Evolutionary conservation across 1,140 invertebrate species (phyloP).

Genomic region (Apis mellifera): Amel_HAv3.1 CM009931.2:7269001-7269500

Average conservation of each 20-base stretch:
- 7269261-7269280: constrained; percentile 3
- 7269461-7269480: too few relatives aligned
- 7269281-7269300: background rate
- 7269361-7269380: too few relatives aligned
- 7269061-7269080: background rate
- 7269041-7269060: background rate
- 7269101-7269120: constrained; percentile 47
- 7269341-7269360: too few relatives aligned
- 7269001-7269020: background rate
- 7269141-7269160: constrained; percentile 52
- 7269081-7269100: constrained; percentile 40
- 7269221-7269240: background rate
- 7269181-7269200: constrained; percentile 57
- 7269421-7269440: too few relatives aligned
- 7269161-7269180: constrained; percentile 40
- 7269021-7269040: background rate
- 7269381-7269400: too few relatives aligned
- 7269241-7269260: constrained; percentile 8
- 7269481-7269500: too few relatives aligned
- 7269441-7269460: too few relatives aligned
- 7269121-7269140: constrained; percentile 37
- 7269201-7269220: constrained; percentile 12
- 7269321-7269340: too few relatives aligned
- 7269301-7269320: background rate
- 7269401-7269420: too few relatives aligned